phyloP scores from a whole-genome alignment of 2,797 vertebrate species.

The Leucoraja ocellata region DNA sequence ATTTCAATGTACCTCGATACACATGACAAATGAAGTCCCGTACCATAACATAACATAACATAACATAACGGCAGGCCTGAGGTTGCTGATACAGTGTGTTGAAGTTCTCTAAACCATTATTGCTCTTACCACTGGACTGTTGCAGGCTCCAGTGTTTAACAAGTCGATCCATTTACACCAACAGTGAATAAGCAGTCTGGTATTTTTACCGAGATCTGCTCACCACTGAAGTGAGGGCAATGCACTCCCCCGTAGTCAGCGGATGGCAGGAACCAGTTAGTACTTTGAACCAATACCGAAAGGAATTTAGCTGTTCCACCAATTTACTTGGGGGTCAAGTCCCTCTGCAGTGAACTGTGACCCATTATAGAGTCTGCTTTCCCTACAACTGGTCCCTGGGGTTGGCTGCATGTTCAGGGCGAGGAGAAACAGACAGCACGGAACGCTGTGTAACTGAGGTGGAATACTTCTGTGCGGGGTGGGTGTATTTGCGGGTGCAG shows the following conservation, averaged over 20 bases:
- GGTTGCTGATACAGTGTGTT: not conserved
- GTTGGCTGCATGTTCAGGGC: not conserved
- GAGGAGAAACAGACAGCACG: not conserved
- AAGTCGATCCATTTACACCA: not conserved
- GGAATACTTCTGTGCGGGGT: not conserved
- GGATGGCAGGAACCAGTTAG: not conserved
- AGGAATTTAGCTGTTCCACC: not conserved
- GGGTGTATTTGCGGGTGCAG: too few relatives aligned
- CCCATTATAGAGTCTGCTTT: not conserved
- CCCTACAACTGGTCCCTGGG: not conserved
- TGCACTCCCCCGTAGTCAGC: not conserved
- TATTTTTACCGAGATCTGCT: not conserved
- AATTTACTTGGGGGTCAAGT: conserved; percentile 17
- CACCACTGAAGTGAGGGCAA: not conserved
- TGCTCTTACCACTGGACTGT: not conserved
- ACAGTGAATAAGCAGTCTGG: not conserved
- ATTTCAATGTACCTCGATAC: too few relatives aligned
- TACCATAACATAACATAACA: too few relatives aligned
- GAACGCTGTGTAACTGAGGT: not conserved
- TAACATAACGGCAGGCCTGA: not conserved
- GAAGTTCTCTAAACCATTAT: not conserved
- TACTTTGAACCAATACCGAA: not conserved
- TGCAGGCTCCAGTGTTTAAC: not conserved
- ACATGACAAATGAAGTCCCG: too few relatives aligned
- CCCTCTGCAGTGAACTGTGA: conserved; percentile 12